Base-by-base conservation (phyloP, 1,140 invertebrate species). In the Macrobrachium rosenbergii region DNA sequence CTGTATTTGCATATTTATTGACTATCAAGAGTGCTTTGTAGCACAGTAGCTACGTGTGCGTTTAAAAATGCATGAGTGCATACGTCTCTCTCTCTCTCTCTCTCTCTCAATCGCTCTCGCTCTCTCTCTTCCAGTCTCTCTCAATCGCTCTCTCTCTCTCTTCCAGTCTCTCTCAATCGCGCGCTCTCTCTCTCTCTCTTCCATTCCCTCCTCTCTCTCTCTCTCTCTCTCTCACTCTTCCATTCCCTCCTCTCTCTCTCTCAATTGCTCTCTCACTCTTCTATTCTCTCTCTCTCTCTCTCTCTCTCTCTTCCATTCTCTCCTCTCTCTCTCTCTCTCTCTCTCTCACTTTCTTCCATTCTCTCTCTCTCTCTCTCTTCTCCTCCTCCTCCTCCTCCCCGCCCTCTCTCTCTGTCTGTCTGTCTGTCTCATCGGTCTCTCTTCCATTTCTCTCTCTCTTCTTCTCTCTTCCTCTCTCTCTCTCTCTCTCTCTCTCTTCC, bases 141-240 rank as follows among this genome's bases (percentile, higher is more conserved):
- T 7, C 2, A n/a, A 5, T 11, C 2, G 8, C 16, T 67, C 10
- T 11, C 63, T 12, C 63, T 67, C 63, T 67, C 63, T 67, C 63
- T 19, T 16, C 16, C 63, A 12, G 0, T 67, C 63, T 67, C 28
- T 69, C 11, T 19, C n/a, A 2, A 2, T 69, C 8, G 14, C 11
- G 14, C 64, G 0, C 19, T 69, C 19, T 69, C 19, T 69, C 19
- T 69, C 19, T 19, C 19, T 14, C 19, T n/a, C n/a, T n/a, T n/a
- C n/a, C n/a, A n/a, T n/a, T n/a, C n/a, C n/a, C n/a, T n/a, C n/a
- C 67, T 69, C n/a, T 17, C 21, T 69, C n/a, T 67, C 64, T 67
- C 64, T 67, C 67, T 69, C n/a, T 17, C 21, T 69, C n/a, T 67
- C 64, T 67, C 64, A n/a, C n/a, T n/a, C n/a, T n/a, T n/a, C n/a